Evolutionary conservation across 2,888 invertebrate genomes (phyloP).

Genomic region (Cerceris ruficornis): DNA sequence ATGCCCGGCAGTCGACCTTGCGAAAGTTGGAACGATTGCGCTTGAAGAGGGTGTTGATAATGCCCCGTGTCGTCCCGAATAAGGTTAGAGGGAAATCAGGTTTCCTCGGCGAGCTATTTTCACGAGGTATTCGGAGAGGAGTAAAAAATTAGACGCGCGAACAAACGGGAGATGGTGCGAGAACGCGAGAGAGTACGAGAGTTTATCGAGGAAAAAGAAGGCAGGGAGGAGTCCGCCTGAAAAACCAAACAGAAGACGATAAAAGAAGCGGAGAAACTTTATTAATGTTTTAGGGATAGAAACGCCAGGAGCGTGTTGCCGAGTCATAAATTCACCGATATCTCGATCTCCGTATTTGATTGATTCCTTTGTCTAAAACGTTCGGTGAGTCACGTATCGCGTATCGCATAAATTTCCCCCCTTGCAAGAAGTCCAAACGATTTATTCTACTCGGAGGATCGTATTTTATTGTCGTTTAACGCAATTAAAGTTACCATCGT

Average conservation of each 20-base stretch:
- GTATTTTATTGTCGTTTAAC: no score
- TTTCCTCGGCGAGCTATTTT: not conserved
- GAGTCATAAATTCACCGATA: not conserved
- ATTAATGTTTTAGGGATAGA: slow-evolving; percentile 4
- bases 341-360: not conserved
- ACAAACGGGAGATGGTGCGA: not conserved
- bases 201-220: not conserved
- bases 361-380: not conserved
- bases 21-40: not conserved
- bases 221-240: not conserved
- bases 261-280: not conserved
- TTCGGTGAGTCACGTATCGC: not conserved
- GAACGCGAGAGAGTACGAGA: not conserved
- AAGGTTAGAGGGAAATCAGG: slow-evolving; percentile 3
- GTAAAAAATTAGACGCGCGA: not conserved
- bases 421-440: no score
- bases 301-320: no score
- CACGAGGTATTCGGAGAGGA: not conserved
- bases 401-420: no score
- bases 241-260: not conserved
- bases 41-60: not conserved
- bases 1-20: no score
- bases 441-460: no score
- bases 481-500: no score
- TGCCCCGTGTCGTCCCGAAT: not conserved